phyloP scores from a whole-genome alignment of 2,113 vertebrate species.

The Barbus barbus region DNA sequence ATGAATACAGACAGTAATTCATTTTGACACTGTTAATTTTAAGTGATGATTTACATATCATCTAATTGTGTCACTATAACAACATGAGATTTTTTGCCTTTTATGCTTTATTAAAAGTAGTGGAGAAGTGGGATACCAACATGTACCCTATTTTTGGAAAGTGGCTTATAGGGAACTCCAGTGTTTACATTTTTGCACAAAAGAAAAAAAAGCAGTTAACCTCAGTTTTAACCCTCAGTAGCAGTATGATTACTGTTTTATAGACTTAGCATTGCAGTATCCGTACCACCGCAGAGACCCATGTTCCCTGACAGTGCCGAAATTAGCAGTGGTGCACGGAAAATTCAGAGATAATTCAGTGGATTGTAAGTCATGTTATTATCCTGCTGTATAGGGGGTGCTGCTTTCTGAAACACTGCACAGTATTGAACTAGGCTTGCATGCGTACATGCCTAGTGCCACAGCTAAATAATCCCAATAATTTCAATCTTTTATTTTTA shows the following conservation, averaged over 20 bases:
- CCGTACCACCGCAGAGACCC: slow-evolving; percentile 14
- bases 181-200: not conserved
- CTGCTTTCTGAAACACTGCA: slow-evolving; percentile 4
- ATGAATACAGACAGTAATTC: not conserved
- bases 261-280: not conserved
- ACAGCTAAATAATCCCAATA: slow-evolving; percentile 16
- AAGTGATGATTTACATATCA: not conserved
- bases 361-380: slow-evolving; percentile 29
- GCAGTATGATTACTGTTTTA: slow-evolving; percentile 1
- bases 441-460: slow-evolving; percentile 2
- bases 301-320: not conserved
- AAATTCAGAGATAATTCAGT: not conserved
- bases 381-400: slow-evolving; percentile 17
- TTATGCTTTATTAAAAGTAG: not conserved
- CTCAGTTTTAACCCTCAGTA: slow-evolving; percentile 28
- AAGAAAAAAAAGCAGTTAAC: slow-evolving; percentile 21
- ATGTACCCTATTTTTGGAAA: not conserved
- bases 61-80: not conserved
- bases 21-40: not conserved
- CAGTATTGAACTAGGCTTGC: not conserved
- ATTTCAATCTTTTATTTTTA: slow-evolving; percentile 42
- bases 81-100: not conserved
- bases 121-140: not conserved
- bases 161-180: not conserved
- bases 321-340: slow-evolving; percentile 27